Conservation (phyloP, 2,113 vertebrate species). For the Carollia perspicillata region DNA sequence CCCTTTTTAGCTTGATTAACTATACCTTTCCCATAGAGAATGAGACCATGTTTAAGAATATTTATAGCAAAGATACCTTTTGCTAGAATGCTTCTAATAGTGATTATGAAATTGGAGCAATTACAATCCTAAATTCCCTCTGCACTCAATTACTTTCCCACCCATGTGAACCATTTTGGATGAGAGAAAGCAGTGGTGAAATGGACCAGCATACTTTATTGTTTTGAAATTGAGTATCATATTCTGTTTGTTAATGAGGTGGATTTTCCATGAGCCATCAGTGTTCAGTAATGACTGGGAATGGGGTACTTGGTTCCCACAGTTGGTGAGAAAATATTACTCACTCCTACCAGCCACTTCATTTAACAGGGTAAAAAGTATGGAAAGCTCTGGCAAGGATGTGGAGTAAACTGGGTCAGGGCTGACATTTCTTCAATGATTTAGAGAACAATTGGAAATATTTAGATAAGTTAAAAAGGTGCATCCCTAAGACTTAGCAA, state of each 20-base stretch:
- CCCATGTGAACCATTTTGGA: neutral
- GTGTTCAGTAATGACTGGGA: neutral
- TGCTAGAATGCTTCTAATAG: neutral
- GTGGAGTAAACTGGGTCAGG: fast-evolving
- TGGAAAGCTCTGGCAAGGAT: neutral
- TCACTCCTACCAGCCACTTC: neutral
- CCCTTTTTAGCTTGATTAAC: neutral
- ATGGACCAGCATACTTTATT: neutral
- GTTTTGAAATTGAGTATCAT: neutral
- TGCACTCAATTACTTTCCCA: neutral
- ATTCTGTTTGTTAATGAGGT: neutral
- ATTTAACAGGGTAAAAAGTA: neutral
- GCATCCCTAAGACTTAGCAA: neutral
- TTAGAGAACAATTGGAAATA: neutral
- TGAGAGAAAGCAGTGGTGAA: neutral
- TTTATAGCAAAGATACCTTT: neutral
- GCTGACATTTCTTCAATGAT: neutral
- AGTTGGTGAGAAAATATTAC: neutral
- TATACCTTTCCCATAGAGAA: neutral
- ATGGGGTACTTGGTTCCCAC: too few species aligned
- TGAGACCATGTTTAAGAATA: neutral
- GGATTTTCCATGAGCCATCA: neutral
- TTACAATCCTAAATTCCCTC: neutral
- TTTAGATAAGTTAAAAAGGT: neutral
- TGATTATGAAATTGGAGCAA: neutral